Evolutionary conservation across 2,797 vertebrate genomes (phyloP), one percentile per base, ranked within the genome.

Genomic region (Selene dorsalis): DNA sequence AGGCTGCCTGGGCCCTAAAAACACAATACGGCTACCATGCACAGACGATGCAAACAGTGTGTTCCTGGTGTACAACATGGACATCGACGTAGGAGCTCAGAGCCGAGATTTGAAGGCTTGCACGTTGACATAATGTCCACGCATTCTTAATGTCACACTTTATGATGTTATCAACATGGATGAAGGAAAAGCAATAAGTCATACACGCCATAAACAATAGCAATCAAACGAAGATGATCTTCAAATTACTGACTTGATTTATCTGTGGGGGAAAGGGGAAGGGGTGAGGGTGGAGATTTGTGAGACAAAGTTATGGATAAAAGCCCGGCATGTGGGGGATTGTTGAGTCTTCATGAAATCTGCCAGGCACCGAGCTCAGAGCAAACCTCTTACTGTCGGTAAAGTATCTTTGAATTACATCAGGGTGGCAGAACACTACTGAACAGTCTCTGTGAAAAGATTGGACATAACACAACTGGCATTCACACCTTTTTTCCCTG

Each of bases 301-400:
- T 39, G 55, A 58, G 30, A 32, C 28, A 69, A 55, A 67, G 69
- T 53, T 61, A 24, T 52, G 39, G 60, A 73, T 78, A 75, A 77
- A 80, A 75, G 60, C 20, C 57, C 53, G 57, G 67, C 64, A 59
- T 61, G 77, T 71, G 24, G 30, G 59, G 41, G 26, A 65, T 79
- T 75, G 73, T 82, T 79, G 75, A 80, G 47, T 24, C 24, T 0
- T 84, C 45, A 57, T 80, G 67, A 72, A 81, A 68, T 66, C 75
- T 80, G 70, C 75, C 67, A 75, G 69, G 43, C 69, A 56, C 62
- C 6, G 1, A 69, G 56, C 62, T 77, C 68, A 7, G 11, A 53
- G 68, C 48, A 56, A 73, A 72, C 30, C 62, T 59, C 57, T 26
- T 68, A 70, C 70, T 59, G 56, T 35, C 56, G 52, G 28, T 18